A percentile compares a stretch with the other conserved stretches of the same genome.
Evolutionary conservation across 1,140 invertebrate species (phyloP).

Genomic region (Brachystomella parvula): DNA sequence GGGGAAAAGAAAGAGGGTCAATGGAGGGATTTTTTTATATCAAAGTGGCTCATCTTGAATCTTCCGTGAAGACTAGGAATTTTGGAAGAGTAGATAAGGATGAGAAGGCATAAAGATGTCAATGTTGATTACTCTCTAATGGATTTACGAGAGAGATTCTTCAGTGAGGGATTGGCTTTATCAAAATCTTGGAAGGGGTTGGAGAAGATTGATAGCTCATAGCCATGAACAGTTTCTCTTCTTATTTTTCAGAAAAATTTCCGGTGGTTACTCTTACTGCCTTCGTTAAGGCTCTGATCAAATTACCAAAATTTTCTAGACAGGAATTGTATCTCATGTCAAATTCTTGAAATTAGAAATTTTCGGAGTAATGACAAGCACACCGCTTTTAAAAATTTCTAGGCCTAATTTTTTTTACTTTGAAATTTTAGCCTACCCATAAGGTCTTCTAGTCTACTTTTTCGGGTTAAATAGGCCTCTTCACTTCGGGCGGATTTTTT

Average conservation of each 20-base stretch:
- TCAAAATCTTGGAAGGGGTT: slow-evolving; percentile 28
- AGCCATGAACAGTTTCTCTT: neutral
- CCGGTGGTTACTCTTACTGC: neutral
- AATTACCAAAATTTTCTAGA: neutral
- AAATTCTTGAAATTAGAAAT: neutral
- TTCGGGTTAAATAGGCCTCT: no score
- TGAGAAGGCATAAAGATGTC: slow-evolving; percentile 32
- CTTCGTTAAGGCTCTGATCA: neutral
- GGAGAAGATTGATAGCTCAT: slow-evolving; percentile 32
- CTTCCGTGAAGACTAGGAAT: neutral
- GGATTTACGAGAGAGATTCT: slow-evolving; percentile 35
- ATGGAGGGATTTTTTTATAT: neutral
- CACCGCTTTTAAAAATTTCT: neutral
- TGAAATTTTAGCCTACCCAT: no score
- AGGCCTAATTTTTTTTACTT: no score
- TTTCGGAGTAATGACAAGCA: neutral
- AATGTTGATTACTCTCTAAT: slow-evolving; percentile 36
- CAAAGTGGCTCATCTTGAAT: neutral
- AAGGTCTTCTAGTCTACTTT: no score
- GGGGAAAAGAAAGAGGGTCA: neutral
- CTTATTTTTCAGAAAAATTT: neutral
- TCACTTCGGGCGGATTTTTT: no score
- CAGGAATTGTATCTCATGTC: neutral
- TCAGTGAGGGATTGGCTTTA: slow-evolving; percentile 36
- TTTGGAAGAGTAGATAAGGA: neutral